Evolutionary conservation across 2,888 invertebrate genomes (phyloP), one percentile per base, ranked within the genome.

Genomic region (Rhingia campestris): DNA sequence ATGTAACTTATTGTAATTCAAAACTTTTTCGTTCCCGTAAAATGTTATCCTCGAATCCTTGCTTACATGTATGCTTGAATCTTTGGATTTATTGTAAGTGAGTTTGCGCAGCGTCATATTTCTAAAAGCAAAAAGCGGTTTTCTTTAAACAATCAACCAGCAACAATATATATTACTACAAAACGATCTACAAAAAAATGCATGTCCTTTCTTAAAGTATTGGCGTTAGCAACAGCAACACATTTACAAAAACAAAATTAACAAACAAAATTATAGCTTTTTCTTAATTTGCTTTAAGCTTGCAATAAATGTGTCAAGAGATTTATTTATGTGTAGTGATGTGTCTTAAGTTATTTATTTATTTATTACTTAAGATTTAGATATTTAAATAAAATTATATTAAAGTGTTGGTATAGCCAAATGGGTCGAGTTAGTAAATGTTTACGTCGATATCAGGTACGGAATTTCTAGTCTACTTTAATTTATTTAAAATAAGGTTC

Each of bases 161-260:
- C 7, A 67, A 43, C 53, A 54, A 6, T 66, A 10, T 14, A 14
- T 30, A 6, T 53, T 32, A 6, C n/a, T 47, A 51, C 14, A 59
- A 37, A 61, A 43, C 9, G n/a, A 2, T 30, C 43, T 33, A 54
- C 32, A 54, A 45, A 61, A 59, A 47, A 64, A 66, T 30, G 22
- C 54, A 32, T 41, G 64, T 74, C 49, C 66, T 76, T 54, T 54
- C 67, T 53, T 61, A 61, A 76, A 76, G 59, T 54, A 54, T 45
- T 67, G 53, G 61, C 53, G 4, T 45, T 67, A 67, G 59, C 66
- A 53, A 43, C 5, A 32, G 66, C 41, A 75, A 63, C 39, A 4
- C 32, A n/a, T 22, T 22, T 22, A 39, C 35, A 43, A 51, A 14
- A 30, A 33, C 5, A 53, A 10, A 54, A 32, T 6, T 30, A 47